A percentile compares a stretch with the other conserved stretches of the same genome.
Evolutionary conservation across 2,113 vertebrate genomes (phyloP).

Genomic region (Pomatorhinus ruficollis): DNA sequence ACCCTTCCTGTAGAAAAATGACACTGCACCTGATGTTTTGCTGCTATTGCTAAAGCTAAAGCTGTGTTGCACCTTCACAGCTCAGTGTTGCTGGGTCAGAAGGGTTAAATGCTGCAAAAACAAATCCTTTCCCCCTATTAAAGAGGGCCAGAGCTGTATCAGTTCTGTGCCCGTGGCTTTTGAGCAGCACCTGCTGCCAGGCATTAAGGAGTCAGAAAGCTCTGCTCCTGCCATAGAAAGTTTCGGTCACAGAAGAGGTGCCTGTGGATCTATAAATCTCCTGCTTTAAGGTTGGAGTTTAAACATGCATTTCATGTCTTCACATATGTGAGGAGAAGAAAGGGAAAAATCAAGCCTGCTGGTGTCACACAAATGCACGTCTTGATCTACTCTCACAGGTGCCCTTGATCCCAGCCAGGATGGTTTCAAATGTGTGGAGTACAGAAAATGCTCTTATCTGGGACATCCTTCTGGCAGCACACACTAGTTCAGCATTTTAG

Average conservation of each 20-base stretch:
- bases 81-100: not conserved
- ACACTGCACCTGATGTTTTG: not conserved
- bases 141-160: not conserved
- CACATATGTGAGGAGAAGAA: not conserved
- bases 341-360: not conserved
- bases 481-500: not conserved
- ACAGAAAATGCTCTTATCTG: conserved; percentile 19
- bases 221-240: not conserved
- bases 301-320: not conserved
- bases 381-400: not conserved
- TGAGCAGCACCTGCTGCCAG: not conserved
- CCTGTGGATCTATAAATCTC: not conserved
- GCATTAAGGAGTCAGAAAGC: not conserved
- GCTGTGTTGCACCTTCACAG: not conserved
- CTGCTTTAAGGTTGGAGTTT: not conserved
- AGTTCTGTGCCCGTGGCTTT: not conserved
- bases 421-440: not conserved
- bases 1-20: not conserved
- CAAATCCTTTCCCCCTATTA: not conserved
- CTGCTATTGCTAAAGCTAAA: not conserved
- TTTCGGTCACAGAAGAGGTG: not conserved
- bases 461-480: not conserved
- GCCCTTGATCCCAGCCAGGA: conserved; percentile 18
- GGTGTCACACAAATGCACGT: not conserved
- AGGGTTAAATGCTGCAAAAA: conserved; percentile 25